Evolutionary conservation across 1,140 invertebrate genomes (phyloP), one percentile per base, ranked within the genome.

Genomic region (Eufriesea mexicana): DNA sequence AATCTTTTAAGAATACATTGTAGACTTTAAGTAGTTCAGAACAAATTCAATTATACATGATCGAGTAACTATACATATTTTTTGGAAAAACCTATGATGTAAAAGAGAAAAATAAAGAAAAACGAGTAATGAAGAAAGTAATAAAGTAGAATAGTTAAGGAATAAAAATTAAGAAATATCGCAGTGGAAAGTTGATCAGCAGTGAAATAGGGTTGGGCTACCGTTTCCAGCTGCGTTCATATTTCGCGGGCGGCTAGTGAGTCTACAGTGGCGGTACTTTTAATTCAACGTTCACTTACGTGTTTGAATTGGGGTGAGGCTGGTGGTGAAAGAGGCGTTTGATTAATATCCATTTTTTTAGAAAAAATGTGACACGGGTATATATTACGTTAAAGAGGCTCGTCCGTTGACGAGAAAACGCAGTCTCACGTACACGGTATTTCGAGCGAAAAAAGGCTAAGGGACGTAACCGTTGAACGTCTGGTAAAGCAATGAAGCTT

Each of bases 221-320:
- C 12, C 1, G 35, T 61, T 61, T 18, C 47, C n/a, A 78, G 47
- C 23, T 49, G 67, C 28, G 55, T 91, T 91, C 51, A 71, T 87
- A 91, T 89, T 91, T 90, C 90, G 90, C 91, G 91, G 91, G 87
- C 89, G 20, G 45, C 25, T 35, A 16, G 47, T 25, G 51, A 55
- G 57, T 47, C 18, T 57, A 71, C 76, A 62, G 51, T 85, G 89
- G 90, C 88, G 89, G 89, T 80, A 90, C 35, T 86, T 89, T 91
- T 86, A 86, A 79, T 84, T 86, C 45, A 42, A 66, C 62, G 55
- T 79, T 35, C 75, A 94, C 95, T 95, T 94, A 96, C 95, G 84
- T 94, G 87, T 79, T 91, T 94, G 28, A 95, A 87, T 77, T 95
- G 95, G 79, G 95, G 95, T 82, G 95, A 95, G 82, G 95, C 95